Percentiles rank a stretch among this genome's conserved stretches.
These are phyloP conservation scores for Nematopogon swammerdamellus DNA, from an alignment of 2,888 invertebrate species.

Conservation along the genomic window DNA sequence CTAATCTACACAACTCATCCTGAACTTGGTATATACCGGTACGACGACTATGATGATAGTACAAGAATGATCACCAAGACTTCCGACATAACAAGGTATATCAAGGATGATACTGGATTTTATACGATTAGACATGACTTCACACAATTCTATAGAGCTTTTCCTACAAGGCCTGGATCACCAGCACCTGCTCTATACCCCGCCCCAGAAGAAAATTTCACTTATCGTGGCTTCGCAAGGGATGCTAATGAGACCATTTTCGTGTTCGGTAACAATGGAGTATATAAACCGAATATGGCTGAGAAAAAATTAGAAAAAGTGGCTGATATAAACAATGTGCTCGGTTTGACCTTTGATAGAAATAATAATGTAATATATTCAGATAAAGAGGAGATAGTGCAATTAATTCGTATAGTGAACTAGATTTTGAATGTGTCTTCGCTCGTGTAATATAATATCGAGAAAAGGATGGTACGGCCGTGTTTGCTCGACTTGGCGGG, in stretches of 20 bases:
- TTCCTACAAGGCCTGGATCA: conserved; percentile 19
- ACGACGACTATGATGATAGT: conserved; percentile 19
- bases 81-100: conserved; percentile 37
- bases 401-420: conserved; percentile 1
- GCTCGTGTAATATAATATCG: too few relatives aligned
- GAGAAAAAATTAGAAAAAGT: conserved; percentile 19
- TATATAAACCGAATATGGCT: conserved; percentile 23
- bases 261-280: conserved; percentile 25
- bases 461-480: too few relatives aligned
- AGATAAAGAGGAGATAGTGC: conserved; percentile 15
- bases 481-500: too few relatives aligned
- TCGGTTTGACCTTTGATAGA: conserved; percentile 34
- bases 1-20: conserved; percentile 32
- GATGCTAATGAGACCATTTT: conserved; percentile 26
- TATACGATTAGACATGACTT: conserved; percentile 25
- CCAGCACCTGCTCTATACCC: conserved; percentile 22
- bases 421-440: too few relatives aligned
- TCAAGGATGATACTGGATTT: conserved; percentile 29
- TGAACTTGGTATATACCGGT: conserved; percentile 26
- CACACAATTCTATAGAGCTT: too few relatives aligned
- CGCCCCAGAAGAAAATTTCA: conserved; percentile 13
- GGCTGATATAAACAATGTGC: conserved; percentile 24
- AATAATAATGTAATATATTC: conserved; percentile 33
- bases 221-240: conserved; percentile 20
- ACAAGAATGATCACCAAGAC: conserved; percentile 24